Evolutionary conservation across 1,140 invertebrate genomes (phyloP).

Genomic region (Mylabris phalerata): DNA sequence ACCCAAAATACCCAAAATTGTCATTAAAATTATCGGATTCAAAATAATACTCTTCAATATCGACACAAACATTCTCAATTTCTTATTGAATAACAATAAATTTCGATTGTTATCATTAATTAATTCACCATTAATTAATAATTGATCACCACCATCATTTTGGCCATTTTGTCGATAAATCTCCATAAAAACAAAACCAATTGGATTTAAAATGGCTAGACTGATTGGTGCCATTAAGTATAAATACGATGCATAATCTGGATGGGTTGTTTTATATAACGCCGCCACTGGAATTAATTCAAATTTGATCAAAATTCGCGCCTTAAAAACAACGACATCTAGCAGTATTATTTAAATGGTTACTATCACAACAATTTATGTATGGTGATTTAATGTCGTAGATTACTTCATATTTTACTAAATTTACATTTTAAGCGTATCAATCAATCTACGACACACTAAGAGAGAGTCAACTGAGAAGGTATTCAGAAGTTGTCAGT

Average conservation of each 20-base stretch:
- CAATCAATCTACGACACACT: too few relatives aligned
- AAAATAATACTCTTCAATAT: constrained; percentile 64
- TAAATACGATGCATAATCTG: constrained; percentile 84
- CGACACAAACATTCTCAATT: constrained; percentile 41
- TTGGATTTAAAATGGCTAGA: constrained; percentile 84
- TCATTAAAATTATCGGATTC: constrained; percentile 93
- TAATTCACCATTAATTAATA: constrained; percentile 28
- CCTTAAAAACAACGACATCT: background rate
- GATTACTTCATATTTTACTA: too few relatives aligned
- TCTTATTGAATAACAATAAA: constrained; percentile 1
- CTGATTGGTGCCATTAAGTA: constrained; percentile 94
- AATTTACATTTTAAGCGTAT: too few relatives aligned
- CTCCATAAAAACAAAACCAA: constrained; percentile 88
- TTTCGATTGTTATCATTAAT: background rate
- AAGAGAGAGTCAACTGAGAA: too few relatives aligned
- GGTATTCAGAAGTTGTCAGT: too few relatives aligned
- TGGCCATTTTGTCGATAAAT: constrained; percentile 48
- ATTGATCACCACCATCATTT: constrained; percentile 34
- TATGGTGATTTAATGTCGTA: too few relatives aligned
- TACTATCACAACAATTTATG: too few relatives aligned
- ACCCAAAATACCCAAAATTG: constrained; percentile 38
- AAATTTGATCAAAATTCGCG: background rate
- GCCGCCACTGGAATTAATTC: constrained; percentile 58
- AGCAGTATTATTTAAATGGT: too few relatives aligned
- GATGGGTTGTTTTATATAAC: constrained; percentile 69